These are phyloP conservation scores for Alosa alosa DNA, from an alignment of 2,113 vertebrate genomes.

Conservation along the genomic window DNA sequence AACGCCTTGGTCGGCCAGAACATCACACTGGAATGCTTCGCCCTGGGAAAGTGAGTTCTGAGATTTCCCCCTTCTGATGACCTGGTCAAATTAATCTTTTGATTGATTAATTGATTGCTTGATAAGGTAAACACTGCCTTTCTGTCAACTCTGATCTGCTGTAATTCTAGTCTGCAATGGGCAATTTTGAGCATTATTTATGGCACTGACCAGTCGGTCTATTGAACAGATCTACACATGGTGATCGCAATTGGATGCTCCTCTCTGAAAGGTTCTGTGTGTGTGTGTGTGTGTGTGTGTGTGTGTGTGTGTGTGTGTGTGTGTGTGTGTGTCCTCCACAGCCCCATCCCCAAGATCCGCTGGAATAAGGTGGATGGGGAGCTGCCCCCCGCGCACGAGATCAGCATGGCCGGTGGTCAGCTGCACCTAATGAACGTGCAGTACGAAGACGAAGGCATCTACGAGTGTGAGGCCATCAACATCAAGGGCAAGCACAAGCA, in stretches of 20 bases:
- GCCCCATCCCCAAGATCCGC: slow-evolving; percentile 88
- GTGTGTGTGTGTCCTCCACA: slow-evolving; percentile 56
- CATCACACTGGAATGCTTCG: slow-evolving; percentile 93
- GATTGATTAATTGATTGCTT: background rate
- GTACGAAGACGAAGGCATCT: slow-evolving; percentile 85
- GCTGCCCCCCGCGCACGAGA: slow-evolving; percentile 80
- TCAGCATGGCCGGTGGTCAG: slow-evolving; percentile 82
- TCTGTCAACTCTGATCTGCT: background rate
- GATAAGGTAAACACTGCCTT: background rate
- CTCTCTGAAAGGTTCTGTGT: background rate
- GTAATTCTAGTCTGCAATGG: background rate
- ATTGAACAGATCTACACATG: background rate
- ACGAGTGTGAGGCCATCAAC: slow-evolving; percentile 89
- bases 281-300: background rate
- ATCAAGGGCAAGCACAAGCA: slow-evolving; percentile 88
- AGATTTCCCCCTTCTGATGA: background rate
- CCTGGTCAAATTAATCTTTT: background rate
- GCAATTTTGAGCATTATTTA: background rate
- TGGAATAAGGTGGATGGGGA: slow-evolving; percentile 85
- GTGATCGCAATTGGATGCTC: background rate
- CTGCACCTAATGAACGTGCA: slow-evolving; percentile 89
- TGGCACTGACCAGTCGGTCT: background rate
- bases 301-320: background rate
- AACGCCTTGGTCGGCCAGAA: slow-evolving; percentile 87
- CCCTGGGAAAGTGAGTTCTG: slow-evolving; percentile 94